Evolutionary conservation across 2,888 invertebrate species (phyloP).

Genomic region (Xanthostigma xanthostigma): DNA sequence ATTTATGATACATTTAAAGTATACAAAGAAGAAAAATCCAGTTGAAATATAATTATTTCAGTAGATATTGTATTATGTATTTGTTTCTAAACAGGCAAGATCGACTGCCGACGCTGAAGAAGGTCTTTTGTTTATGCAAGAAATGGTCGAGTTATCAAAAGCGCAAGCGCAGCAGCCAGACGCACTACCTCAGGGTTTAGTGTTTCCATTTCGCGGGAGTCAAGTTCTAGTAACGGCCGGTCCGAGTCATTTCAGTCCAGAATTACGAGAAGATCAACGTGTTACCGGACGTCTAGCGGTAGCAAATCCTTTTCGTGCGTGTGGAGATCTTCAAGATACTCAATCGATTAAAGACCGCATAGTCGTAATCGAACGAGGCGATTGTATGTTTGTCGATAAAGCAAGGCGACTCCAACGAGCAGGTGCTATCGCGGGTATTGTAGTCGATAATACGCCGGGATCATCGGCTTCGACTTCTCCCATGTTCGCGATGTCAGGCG

Average conservation of each 20-base stretch:
- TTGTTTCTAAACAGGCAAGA: slow-evolving; percentile 49
- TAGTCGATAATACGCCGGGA: slow-evolving; percentile 67
- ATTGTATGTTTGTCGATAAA: slow-evolving; percentile 93
- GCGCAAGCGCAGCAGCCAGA: slow-evolving; percentile 44
- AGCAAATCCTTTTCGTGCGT: slow-evolving; percentile 57
- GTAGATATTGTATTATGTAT: slow-evolving; percentile 6
- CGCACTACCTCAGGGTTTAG: slow-evolving; percentile 35
- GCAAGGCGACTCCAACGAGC: slow-evolving; percentile 67
- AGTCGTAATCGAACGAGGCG: slow-evolving; percentile 75
- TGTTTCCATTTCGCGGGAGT: slow-evolving; percentile 26
- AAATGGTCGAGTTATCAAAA: slow-evolving; percentile 84
- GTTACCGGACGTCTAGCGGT: slow-evolving; percentile 47
- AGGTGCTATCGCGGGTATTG: slow-evolving; percentile 73
- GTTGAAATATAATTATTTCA: slow-evolving; percentile 1
- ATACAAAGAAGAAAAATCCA: neutral
- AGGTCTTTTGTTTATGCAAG: slow-evolving; percentile 90
- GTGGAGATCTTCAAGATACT: slow-evolving; percentile 40
- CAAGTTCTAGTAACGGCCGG: slow-evolving; percentile 51
- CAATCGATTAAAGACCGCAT: slow-evolving; percentile 53
- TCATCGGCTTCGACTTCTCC: slow-evolving; percentile 61
- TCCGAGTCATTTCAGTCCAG: slow-evolving; percentile 81
- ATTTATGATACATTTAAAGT: too few relatives aligned
- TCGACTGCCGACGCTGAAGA: slow-evolving; percentile 77
- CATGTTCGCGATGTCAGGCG: slow-evolving; percentile 94
- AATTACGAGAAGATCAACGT: slow-evolving; percentile 48